Conservation (phyloP, 1,140 invertebrate genomes). For the Drosophila chauvacae region DNA sequence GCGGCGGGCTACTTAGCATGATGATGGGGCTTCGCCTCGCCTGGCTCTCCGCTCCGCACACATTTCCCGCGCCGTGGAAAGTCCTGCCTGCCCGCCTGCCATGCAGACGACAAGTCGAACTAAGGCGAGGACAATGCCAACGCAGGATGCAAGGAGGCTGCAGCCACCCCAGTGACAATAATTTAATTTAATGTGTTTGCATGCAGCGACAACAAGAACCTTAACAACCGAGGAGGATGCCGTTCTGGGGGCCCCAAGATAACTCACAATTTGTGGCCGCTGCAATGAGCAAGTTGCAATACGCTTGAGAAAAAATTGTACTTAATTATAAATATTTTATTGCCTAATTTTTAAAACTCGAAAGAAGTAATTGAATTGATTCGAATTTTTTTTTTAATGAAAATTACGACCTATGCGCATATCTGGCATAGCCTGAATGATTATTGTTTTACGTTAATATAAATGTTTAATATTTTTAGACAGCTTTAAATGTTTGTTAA, state of each 20-base stretch:
- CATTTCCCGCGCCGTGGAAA: conserved; percentile 35
- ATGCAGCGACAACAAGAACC: conserved; percentile 57
- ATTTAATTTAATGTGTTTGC: conserved; percentile 83
- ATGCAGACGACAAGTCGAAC: conserved; percentile 59
- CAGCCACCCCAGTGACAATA: conserved; percentile 66
- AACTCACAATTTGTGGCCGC: conserved; percentile 78
- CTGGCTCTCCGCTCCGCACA: background rate
- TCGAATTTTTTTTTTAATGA: too few relatives aligned
- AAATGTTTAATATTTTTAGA: too few relatives aligned
- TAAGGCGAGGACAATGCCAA: conserved; percentile 60
- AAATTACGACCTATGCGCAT: too few relatives aligned
- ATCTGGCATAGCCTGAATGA: too few relatives aligned
- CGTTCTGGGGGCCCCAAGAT: conserved; percentile 65
- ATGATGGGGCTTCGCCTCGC: background rate
- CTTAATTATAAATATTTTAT: background rate
- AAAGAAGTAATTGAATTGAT: too few relatives aligned
- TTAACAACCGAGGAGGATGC: conserved; percentile 21
- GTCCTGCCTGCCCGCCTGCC: conserved; percentile 18
- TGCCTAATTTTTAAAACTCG: background rate
- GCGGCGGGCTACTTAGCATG: conserved; percentile 59
- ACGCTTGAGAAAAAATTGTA: too few relatives aligned
- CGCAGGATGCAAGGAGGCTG: conserved; percentile 33
- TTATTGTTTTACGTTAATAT: too few relatives aligned
- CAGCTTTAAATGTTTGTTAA: too few relatives aligned
- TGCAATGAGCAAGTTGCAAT: conserved; percentile 39